Evolutionary conservation across 2,888 invertebrate genomes (phyloP), one percentile per base, ranked within the genome.

Genomic region (Acanthosoma haemorrhoidale): DNA sequence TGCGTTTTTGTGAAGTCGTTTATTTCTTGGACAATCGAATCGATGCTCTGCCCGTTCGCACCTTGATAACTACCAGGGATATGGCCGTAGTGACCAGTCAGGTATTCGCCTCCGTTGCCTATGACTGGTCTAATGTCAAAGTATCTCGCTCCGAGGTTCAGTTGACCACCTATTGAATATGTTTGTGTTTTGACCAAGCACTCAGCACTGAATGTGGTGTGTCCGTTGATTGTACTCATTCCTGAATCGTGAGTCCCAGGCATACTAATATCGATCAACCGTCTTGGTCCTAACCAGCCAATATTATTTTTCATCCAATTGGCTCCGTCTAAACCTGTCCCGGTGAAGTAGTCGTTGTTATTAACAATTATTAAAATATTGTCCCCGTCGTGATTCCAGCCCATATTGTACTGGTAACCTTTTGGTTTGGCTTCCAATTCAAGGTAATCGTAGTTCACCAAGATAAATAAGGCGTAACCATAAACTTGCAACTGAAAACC

Each of bases 271-370:
- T 51, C 13, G 25, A 2, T 51, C 5, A 51, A 25, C 5, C 13
- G 21, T 51, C n/a, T 51, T 25, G n/a, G 5, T 25, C 51, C 51
- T 8, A 51, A n/a, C 2, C 1, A 2, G 25, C 29, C 51, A 1
- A 51, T 51, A 8, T 51, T 51, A n/a, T 51, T 51, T n/a, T 51
- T 51, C 51, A 51, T 51, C 51, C 51, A 51, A 11, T 51, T 51
- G 1, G 51, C 21, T 6, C 51, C 51, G n/a, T 51, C 25, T 18
- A 51, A 29, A 51, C 51, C 6, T 5, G 51, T 51, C 3, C 51
- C 51, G 8, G 51, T 51, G 25, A 25, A 51, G 1, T 1, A 25
- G 5, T 25, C 51, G 8, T 51, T 51, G 5, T 4, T 51, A n/a
- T 25, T 25, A 5, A 51, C 29, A 5, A 51, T 51, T 2, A 51